These are phyloP conservation scores for Sebastes iracundus DNA, from an alignment of 2,797 vertebrate genomes.

Conservation along the genomic window DNA sequence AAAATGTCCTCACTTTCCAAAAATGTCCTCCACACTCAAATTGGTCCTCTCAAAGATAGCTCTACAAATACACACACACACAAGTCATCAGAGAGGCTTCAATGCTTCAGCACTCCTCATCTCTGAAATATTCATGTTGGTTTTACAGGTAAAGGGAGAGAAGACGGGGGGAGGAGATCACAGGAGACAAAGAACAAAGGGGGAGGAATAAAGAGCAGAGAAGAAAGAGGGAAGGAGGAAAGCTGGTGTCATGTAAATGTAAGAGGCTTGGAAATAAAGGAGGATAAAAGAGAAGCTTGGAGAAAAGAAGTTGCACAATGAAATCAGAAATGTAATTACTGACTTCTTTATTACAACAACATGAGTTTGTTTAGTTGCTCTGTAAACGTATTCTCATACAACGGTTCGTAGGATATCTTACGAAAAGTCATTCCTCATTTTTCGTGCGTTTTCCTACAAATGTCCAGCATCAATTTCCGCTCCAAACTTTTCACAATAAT, in stretches of 20 bases:
- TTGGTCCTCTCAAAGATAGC: not conserved
- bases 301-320: not conserved
- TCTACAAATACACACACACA: not conserved
- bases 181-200: not conserved
- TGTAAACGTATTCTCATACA: too few relatives aligned
- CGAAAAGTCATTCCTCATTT: too few relatives aligned
- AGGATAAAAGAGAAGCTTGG: not conserved
- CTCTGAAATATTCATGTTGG: slow-evolving; percentile 27
- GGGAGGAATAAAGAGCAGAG: not conserved
- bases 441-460: too few relatives aligned
- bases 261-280: not conserved
- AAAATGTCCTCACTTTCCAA: not conserved
- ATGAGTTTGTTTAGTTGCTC: not conserved
- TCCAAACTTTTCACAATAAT: too few relatives aligned
- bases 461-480: too few relatives aligned
- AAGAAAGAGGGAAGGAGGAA: not conserved
- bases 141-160: slow-evolving; percentile 3
- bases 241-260: not conserved
- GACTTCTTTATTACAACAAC: not conserved
- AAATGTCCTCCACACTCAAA: not conserved
- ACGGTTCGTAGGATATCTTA: too few relatives aligned
- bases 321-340: not conserved
- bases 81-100: not conserved
- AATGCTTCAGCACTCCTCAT: not conserved
- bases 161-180: not conserved